Base-by-base conservation (phyloP, 2,888 invertebrate genomes). In the Cactoblastis cactorum region DNA sequence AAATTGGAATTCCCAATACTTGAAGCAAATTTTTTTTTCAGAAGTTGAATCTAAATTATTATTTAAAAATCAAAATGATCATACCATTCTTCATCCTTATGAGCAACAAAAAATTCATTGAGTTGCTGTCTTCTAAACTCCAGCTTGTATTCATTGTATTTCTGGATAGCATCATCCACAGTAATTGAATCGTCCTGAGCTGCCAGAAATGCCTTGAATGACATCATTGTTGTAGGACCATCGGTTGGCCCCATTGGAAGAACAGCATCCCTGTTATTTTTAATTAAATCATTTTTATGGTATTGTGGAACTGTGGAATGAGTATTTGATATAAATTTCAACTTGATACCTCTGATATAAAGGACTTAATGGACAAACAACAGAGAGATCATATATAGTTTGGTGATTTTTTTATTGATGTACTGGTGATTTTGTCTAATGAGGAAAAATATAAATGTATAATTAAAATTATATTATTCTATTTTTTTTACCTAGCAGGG, bases 81-180 rank as follows among this genome's bases (percentile, higher is more conserved):
- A 91, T 92, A 99, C 99, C 99, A 99, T 94, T 99, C 99, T 86
- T 99, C 99, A 74, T 99, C 99, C 89, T 99, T 99, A 91, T 99
- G 99, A 41, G 96, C 95, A 68, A 98, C 95, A 90, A 99, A 99
- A 91, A 99, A 99, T 80, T 99, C 98, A 87, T 98, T 98, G 51
- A 99, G 92, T 80, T 99, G 99, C 77, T 98, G 97, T 49, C 97
- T 92, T 69, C 96, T 95, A 83, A 98, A 99, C 71, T 99, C 99
- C 70, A 97, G 90, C 86, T 99, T 99, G 90, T 99, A 99, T 75
- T 99, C 98, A 83, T 97, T 98, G 89, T 99, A 99, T 77, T 98
- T 98, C 71, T 94, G 94, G 59, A 99, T 94, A 1, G 98, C 98
- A 76, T 98, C 98, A 60, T 98, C 97, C 65, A 98, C 98, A 33